Conservation (phyloP, 2,888 invertebrate species). For the Pterobdella sp. region DNA sequence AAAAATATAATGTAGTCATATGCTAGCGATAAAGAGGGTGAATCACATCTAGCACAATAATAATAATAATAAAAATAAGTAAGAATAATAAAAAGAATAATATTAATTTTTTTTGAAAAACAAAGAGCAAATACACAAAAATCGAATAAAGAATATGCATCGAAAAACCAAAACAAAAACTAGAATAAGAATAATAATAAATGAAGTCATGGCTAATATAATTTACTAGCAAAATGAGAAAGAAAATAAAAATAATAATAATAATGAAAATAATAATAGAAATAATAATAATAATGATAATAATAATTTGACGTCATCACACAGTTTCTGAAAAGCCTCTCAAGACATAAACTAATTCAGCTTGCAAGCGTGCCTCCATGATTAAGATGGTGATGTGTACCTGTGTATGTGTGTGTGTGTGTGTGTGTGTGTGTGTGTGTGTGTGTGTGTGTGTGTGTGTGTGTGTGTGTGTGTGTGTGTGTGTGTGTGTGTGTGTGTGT, state of each 20-base stretch:
- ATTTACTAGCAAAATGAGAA: neutral
- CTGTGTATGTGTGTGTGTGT: slow-evolving; percentile 51
- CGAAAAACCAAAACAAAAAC: neutral
- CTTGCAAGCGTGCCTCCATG: slow-evolving; percentile 75
- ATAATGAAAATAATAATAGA: neutral
- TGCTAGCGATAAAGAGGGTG: too few relatives aligned
- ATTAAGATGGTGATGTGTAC: slow-evolving; percentile 78
- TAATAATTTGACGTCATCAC: slow-evolving; percentile 24
- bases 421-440: slow-evolving; percentile 13
- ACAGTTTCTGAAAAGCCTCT: slow-evolving; percentile 69
- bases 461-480: neutral
- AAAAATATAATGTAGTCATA: too few relatives aligned
- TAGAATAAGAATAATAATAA: neutral
- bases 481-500: slow-evolving; percentile 9
- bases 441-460: slow-evolving; percentile 5
- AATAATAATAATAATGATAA: neutral
- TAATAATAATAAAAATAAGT: too few relatives aligned
- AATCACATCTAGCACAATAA: too few relatives aligned
- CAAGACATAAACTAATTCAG: slow-evolving; percentile 72
- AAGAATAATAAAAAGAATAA: too few relatives aligned
- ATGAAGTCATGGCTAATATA: neutral
- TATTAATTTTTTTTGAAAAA: too few relatives aligned
- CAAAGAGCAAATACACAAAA: too few relatives aligned
- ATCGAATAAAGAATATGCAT: too few relatives aligned
- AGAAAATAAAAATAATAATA: neutral